A percentile compares a stretch with the other conserved stretches of the same genome.
Evolutionary conservation across 2,797 vertebrate species (phyloP).

Genomic region (Choloepus didactylus): DNA sequence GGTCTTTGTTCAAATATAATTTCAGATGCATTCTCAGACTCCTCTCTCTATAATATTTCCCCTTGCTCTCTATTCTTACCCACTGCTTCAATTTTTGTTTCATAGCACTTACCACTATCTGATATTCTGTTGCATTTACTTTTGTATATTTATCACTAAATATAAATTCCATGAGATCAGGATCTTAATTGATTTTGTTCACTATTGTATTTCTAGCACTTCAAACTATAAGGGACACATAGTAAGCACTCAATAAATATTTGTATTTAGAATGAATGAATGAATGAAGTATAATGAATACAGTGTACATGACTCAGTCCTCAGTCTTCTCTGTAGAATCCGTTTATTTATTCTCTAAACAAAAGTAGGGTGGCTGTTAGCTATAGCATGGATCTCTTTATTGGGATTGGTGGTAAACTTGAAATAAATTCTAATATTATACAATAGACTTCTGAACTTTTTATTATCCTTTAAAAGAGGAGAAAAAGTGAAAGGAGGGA

Average conservation of each 20-base stretch:
- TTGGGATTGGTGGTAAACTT: constrained; percentile 23
- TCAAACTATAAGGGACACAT: not conserved
- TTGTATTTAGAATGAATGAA: not conserved
- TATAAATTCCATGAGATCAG: not conserved
- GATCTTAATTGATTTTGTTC: constrained; percentile 6
- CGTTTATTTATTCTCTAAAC: constrained; percentile 30
- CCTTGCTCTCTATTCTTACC: constrained; percentile 18
- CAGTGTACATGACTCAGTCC: not conserved
- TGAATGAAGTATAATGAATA: not conserved
- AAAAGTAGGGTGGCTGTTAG: not conserved
- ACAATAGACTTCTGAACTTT: not conserved
- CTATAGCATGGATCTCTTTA: not conserved
- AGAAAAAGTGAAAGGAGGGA: not conserved
- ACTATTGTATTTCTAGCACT: not conserved
- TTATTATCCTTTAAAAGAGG: constrained; percentile 37
- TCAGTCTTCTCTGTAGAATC: not conserved
- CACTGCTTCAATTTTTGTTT: not conserved
- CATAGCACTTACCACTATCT: not conserved
- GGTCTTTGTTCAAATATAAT: not conserved
- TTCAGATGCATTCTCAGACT: not conserved
- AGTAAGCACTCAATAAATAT: constrained; percentile 13
- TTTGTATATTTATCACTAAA: constrained; percentile 42
- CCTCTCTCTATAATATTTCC: not conserved
- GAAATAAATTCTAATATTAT: constrained; percentile 35
- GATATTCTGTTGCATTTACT: not conserved